phyloP scores from a whole-genome alignment of 2,113 vertebrate species.

The Lagopus muta region DNA sequence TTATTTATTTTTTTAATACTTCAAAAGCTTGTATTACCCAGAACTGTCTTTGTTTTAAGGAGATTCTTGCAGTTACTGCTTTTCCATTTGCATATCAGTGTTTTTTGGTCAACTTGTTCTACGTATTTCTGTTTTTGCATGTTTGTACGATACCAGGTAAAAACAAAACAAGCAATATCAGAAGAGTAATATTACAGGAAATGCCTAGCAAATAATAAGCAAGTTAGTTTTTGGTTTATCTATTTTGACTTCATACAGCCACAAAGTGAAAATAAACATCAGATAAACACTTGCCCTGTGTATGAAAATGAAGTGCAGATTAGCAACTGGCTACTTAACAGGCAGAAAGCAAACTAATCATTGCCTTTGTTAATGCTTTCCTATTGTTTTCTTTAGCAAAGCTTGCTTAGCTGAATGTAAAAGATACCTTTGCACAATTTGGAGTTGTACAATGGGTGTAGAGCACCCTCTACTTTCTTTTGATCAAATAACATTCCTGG shows the following conservation, averaged over 20 bases:
- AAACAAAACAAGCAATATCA: neutral
- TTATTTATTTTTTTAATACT: neutral
- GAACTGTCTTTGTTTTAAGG: neutral
- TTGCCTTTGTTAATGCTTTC: neutral
- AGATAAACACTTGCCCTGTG: neutral
- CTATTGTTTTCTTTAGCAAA: neutral
- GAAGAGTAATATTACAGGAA: neutral
- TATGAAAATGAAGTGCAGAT: neutral
- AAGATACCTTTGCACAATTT: neutral
- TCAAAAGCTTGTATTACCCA: neutral
- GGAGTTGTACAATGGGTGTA: conserved; percentile 78
- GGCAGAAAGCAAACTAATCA: neutral
- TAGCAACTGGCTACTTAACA: neutral
- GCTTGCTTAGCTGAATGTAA: neutral
- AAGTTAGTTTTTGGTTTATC: neutral
- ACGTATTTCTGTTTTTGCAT: neutral
- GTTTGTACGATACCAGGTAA: neutral
- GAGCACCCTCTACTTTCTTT: conserved; percentile 92
- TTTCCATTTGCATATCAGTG: neutral
- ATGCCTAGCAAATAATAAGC: neutral
- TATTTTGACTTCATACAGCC: neutral
- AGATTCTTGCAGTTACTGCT: neutral
- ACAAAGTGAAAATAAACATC: neutral
- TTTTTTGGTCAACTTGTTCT: neutral
- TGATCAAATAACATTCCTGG: conserved; percentile 79